Evolutionary conservation across 1,140 invertebrate species (phyloP).

Genomic region (Helicoverpa armigera): DNA sequence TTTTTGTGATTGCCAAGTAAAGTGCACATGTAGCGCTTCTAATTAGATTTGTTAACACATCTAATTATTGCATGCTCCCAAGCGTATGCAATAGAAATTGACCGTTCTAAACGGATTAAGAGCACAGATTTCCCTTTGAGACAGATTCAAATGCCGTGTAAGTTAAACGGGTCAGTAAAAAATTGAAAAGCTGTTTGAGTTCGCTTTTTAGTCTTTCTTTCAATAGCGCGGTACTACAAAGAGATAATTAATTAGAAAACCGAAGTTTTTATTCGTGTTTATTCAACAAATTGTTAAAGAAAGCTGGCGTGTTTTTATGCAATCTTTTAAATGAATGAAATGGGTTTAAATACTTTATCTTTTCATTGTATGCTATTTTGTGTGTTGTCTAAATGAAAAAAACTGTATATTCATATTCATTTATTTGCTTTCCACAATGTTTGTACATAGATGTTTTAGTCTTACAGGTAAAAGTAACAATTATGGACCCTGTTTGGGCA

Average conservation of each 20-base stretch:
- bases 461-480: no score
- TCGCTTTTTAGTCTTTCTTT: not conserved
- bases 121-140: slow-evolving; percentile 20
- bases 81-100: slow-evolving; percentile 21
- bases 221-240: not conserved
- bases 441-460: no score
- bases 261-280: not conserved
- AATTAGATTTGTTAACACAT: slow-evolving; percentile 3
- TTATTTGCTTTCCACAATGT: no score
- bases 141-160: not conserved
- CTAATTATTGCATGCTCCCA: slow-evolving; percentile 16
- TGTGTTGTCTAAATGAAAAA: no score
- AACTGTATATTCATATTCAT: no score
- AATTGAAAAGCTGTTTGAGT: not conserved
- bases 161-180: not conserved
- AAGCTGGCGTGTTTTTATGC: not conserved
- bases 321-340: not conserved
- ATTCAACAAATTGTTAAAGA: not conserved
- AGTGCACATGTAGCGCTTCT: not conserved
- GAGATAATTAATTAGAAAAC: slow-evolving; percentile 3
- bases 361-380: no score
- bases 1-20: no score
- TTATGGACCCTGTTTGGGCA: no score
- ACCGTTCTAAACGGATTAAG: slow-evolving; percentile 3
- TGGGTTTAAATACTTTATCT: no score